Base-by-base conservation (phyloP, 2,113 vertebrate genomes). In the Gymnobelideus leadbeateri region DNA sequence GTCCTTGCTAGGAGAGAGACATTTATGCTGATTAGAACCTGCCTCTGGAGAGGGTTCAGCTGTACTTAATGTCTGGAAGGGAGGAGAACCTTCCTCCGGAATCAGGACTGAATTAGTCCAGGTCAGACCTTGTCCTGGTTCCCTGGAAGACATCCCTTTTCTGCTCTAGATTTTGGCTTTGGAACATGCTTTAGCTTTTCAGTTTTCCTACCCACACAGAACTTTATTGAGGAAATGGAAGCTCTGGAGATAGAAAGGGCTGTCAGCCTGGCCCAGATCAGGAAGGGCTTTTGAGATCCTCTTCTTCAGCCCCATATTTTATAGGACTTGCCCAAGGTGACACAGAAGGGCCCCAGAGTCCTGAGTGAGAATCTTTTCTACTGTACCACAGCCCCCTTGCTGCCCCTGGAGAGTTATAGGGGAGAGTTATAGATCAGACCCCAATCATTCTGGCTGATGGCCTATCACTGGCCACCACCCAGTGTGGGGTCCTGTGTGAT, bases 1-100 rank as follows among this genome's bases (percentile, higher is more conserved):
- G n/a, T n/a, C 3, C 12, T 16, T 0, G 3, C 4, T 6, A 19
- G n/a, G n/a, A 12, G 14, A n/a, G 37, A 77, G 61, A n/a, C 61
- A 37, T 14, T n/a, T 37, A 16, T 77, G 12, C 37, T n/a, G 61
- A 10, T 37, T n/a, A 37, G 37, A 61, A 37, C 28, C 57, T 61
- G 25, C 11, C 57, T 31, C 57, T 31, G 3, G 28, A 61, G 28
- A 10, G n/a, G n/a, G n/a, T n/a, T 31, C 55, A 28, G 26, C 28
- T 31, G 26, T 31, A 8, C 57, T 61, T 24, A 31, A 26, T 2
- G 55, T 10, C 61, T 3, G 68, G 68, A 77, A 77, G 37, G 19
- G 68, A 77, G 16, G 68, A n/a, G 68, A 77, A 77, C 68, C 37
- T 43, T 77, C 16, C 68, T 77, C 61, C 0, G 5, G 31, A 77